Conservation (phyloP, 2,797 vertebrate genomes). For the Acipenser oxyrinchus region DNA sequence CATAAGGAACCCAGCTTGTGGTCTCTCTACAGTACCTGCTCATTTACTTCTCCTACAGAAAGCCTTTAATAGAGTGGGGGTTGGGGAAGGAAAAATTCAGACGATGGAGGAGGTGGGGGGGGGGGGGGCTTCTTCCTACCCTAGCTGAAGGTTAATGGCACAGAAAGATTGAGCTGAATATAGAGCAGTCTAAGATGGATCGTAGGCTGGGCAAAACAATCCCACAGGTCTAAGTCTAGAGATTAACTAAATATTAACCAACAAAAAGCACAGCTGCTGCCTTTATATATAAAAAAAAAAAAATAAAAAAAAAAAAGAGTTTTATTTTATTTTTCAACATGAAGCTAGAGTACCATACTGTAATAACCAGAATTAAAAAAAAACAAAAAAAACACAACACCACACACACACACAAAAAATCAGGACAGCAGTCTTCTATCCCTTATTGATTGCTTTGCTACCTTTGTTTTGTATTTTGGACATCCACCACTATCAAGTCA, state of each 20-base stretch:
- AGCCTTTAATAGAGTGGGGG: neutral
- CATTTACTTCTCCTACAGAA: neutral
- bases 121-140: conserved; percentile 27
- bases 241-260: conserved; percentile 55
- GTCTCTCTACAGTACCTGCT: conserved; percentile 2
- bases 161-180: conserved; percentile 38
- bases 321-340: conserved; percentile 4
- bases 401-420: neutral
- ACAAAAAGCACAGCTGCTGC: conserved; percentile 25
- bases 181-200: conserved; percentile 33
- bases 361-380: conserved; percentile 1
- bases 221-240: conserved; percentile 50
- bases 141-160: conserved; percentile 56
- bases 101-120: neutral
- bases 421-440: neutral
- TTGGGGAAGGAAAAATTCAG: neutral
- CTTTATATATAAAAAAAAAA: conserved; percentile 23
- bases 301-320: conserved; percentile 18
- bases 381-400: neutral
- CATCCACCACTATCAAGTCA: neutral
- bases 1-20: neutral
- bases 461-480: neutral
- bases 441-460: neutral
- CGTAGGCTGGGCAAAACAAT: conserved; percentile 30
- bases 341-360: conserved; percentile 8